A percentile compares a stretch with the other conserved stretches of the same genome.
phyloP scores from a whole-genome alignment of 1,140 invertebrate genomes.

The Portunus trituberculatus region DNA sequence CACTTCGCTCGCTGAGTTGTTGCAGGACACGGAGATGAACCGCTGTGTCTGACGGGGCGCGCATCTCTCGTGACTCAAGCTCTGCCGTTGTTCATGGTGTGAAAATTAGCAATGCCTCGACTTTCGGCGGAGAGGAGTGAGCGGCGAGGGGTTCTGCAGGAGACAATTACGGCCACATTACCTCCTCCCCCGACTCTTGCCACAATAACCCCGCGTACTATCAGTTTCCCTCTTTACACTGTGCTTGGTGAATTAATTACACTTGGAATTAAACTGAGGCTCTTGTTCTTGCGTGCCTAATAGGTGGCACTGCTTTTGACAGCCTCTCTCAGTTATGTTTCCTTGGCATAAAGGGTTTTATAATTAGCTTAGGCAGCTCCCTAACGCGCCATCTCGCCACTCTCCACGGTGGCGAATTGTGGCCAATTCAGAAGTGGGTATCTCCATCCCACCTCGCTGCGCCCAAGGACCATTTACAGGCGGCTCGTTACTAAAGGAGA shows the following conservation, averaged over 20 bases:
- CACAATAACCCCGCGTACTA: constrained; percentile 27
- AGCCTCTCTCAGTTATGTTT: not conserved
- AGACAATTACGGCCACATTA: constrained; percentile 7
- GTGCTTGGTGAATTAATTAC: constrained; percentile 42
- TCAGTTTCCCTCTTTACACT: constrained; percentile 28
- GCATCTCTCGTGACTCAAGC: not conserved
- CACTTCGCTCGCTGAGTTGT: not conserved
- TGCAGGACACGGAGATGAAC: not conserved
- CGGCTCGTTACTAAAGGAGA: not conserved
- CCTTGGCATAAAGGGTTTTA: constrained; percentile 25
- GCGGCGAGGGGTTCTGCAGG: not conserved
- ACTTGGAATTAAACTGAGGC: constrained; percentile 33
- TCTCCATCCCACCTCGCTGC: not conserved
- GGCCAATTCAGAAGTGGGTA: not conserved
- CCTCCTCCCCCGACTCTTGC: not conserved
- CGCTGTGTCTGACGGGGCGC: not conserved
- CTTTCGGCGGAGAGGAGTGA: not conserved
- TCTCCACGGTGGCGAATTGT: not conserved
- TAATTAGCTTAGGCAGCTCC: not conserved
- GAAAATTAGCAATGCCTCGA: not conserved
- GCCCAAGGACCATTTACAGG: not conserved
- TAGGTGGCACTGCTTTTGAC: not conserved
- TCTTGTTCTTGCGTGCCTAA: not conserved
- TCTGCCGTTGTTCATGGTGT: not conserved
- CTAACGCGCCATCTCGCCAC: not conserved